Conservation (phyloP, 1,140 invertebrate species). For the Magallana angulata region DNA sequence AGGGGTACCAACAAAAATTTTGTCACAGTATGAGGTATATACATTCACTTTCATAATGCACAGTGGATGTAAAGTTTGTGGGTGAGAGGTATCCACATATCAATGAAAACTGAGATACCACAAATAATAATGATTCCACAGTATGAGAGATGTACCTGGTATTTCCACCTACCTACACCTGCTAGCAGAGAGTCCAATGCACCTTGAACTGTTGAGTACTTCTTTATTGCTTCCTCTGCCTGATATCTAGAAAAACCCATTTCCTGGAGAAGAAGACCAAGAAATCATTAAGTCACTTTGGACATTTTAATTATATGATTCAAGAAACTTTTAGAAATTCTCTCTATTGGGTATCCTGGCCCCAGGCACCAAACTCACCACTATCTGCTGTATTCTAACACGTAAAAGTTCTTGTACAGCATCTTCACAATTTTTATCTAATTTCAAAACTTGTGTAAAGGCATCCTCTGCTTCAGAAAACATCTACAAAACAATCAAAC, state of each 20-base stretch:
- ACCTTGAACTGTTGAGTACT: conserved; percentile 79
- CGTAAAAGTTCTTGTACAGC: conserved; percentile 80
- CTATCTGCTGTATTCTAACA: conserved; percentile 79
- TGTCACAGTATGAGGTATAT: no score
- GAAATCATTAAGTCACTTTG: background rate
- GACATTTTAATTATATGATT: no score
- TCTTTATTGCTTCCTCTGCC: conserved; percentile 79
- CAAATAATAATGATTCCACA: background rate
- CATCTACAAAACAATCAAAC: conserved; percentile 72
- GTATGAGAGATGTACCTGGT: no score
- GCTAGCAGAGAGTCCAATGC: conserved; percentile 80
- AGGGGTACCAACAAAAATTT: no score
- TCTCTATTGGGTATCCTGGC: no score
- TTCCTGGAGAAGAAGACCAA: conserved; percentile 70
- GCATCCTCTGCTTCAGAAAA: conserved; percentile 81
- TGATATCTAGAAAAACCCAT: conserved; percentile 81
- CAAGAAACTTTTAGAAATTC: no score
- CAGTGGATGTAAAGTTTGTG: no score
- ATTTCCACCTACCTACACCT: conserved; percentile 71
- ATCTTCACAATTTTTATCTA: conserved; percentile 81
- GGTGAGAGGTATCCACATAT: no score
- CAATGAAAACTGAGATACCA: background rate
- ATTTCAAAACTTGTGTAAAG: conserved; percentile 81
- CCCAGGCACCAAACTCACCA: conserved; percentile 68
- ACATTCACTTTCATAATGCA: no score